phyloP scores from a whole-genome alignment of 2,113 vertebrate species.

The Amia ocellicauda region DNA sequence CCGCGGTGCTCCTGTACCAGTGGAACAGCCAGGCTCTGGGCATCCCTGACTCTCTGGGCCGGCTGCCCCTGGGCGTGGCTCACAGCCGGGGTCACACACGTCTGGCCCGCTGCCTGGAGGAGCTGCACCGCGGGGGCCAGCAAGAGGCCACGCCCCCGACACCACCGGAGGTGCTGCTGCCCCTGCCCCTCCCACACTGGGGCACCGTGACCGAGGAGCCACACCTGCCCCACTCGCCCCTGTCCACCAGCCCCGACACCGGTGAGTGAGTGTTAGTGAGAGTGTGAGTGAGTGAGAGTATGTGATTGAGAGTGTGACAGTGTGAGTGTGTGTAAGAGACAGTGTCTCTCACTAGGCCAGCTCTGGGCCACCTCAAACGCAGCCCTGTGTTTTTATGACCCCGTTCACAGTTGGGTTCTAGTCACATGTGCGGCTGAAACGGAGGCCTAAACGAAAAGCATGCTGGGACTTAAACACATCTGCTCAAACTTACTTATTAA shows the following conservation, averaged over 20 bases:
- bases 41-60: constrained; percentile 82
- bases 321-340: too few species aligned
- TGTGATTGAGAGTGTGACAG: too few species aligned
- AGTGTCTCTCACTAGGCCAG: too few species aligned
- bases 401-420: too few species aligned
- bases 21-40: constrained; percentile 76
- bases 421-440: too few species aligned
- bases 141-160: constrained; percentile 19
- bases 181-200: constrained; percentile 21
- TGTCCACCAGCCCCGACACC: constrained; percentile 80
- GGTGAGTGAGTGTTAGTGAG: constrained; percentile 47
- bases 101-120: constrained; percentile 75
- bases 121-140: constrained; percentile 60
- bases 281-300: too few species aligned
- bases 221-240: constrained; percentile 52
- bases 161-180: not conserved
- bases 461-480: too few species aligned
- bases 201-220: constrained; percentile 18
- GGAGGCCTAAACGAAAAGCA: too few species aligned
- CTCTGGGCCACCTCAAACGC: too few species aligned
- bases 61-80: constrained; percentile 79
- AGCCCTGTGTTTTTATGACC: too few species aligned
- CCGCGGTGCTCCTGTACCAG: constrained; percentile 75
- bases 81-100: constrained; percentile 78
- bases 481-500: too few species aligned